These are phyloP conservation scores for Priocnemis perturbator DNA, from an alignment of 2,888 invertebrate genomes.

Conservation along the genomic window DNA sequence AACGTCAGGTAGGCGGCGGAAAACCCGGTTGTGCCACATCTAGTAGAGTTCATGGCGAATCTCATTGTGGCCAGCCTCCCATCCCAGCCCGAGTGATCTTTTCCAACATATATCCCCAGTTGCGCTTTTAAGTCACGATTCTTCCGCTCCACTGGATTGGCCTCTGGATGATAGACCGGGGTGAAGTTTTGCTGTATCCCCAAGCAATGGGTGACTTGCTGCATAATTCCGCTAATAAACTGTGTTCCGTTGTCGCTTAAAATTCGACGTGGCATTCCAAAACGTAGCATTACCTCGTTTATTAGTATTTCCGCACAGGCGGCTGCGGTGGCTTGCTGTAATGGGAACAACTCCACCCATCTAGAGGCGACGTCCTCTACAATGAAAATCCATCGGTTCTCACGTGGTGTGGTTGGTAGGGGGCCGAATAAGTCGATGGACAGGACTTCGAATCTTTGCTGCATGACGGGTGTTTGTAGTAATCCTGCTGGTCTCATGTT, in stretches of 20 bases:
- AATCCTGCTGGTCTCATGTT: slow-evolving; percentile 65
- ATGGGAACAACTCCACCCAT: slow-evolving; percentile 66
- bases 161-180: too few species aligned
- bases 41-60: slow-evolving; percentile 69
- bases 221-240: slow-evolving; percentile 65
- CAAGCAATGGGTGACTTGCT: slow-evolving; percentile 58
- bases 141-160: slow-evolving; percentile 64
- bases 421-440: slow-evolving; percentile 64
- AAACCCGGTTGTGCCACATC: slow-evolving; percentile 57
- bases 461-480: too few species aligned
- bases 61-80: slow-evolving; percentile 62
- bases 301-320: slow-evolving; percentile 57
- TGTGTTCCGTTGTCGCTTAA: slow-evolving; percentile 68
- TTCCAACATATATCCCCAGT: slow-evolving; percentile 55
- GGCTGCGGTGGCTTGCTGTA: slow-evolving; percentile 59
- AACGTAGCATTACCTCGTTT: slow-evolving; percentile 65
- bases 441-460: slow-evolving; percentile 64
- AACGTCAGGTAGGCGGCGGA: slow-evolving; percentile 66
- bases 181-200: too few species aligned
- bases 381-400: slow-evolving; percentile 43
- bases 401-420: slow-evolving; percentile 27
- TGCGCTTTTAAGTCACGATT: slow-evolving; percentile 65
- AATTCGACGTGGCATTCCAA: slow-evolving; percentile 62
- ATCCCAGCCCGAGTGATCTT: slow-evolving; percentile 60
- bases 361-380: slow-evolving; percentile 43